Conservation (phyloP, 2,113 vertebrate genomes). For the Clupea harengus region DNA sequence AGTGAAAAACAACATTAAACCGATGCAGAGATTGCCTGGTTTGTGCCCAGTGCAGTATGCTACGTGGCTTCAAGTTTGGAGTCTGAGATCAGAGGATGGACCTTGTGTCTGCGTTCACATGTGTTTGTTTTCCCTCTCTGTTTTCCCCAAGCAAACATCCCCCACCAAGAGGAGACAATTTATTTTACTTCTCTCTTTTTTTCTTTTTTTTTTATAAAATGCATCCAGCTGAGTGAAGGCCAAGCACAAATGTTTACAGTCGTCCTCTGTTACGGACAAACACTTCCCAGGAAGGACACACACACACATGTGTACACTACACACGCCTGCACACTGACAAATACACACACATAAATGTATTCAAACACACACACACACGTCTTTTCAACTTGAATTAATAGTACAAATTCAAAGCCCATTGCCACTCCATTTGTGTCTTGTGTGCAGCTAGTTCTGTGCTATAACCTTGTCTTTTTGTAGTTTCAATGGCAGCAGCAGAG, state of each 20-base stretch:
- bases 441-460: neutral
- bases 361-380: neutral
- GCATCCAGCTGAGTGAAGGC: neutral
- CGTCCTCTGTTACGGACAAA: neutral
- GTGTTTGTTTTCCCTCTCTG: neutral
- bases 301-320: neutral
- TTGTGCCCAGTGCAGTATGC: neutral
- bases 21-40: no score
- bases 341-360: neutral
- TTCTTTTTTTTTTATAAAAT: neutral
- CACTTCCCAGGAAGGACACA: neutral
- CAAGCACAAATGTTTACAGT: neutral
- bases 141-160: neutral
- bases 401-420: neutral
- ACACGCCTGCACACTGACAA: neutral
- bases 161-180: neutral
- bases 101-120: neutral
- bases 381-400: no score
- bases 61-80: neutral
- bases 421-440: neutral
- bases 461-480: neutral
- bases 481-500: neutral
- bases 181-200: neutral
- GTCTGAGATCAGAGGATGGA: neutral
- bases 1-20: neutral